Evolutionary conservation across 2,113 vertebrate genomes (phyloP).

Genomic region (Haemorhous mexicanus): DNA sequence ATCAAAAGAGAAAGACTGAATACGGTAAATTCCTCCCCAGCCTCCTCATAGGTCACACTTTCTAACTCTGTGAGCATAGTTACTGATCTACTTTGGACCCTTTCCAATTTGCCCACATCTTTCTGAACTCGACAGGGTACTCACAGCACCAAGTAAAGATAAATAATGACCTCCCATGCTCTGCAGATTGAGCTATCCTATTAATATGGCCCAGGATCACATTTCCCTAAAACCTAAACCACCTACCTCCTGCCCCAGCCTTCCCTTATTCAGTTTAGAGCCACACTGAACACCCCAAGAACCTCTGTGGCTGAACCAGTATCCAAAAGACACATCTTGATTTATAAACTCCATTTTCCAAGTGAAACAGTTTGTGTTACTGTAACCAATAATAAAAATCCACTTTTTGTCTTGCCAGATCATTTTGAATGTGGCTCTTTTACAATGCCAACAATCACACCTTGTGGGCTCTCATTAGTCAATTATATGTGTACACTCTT

Average conservation of each 20-base stretch:
- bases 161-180: neutral
- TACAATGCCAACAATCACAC: neutral
- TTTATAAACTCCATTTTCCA: neutral
- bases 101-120: neutral
- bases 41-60: slow-evolving; percentile 23
- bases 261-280: neutral
- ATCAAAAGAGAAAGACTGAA: neutral
- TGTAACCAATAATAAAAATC: neutral
- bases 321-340: neutral
- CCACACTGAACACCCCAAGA: neutral
- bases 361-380: neutral
- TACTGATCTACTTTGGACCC: neutral
- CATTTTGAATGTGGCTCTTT: neutral
- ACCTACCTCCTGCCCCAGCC: neutral
- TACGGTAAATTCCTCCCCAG: neutral
- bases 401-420: neutral
- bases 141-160: neutral
- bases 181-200: neutral
- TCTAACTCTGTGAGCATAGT: neutral
- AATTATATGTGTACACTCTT: neutral
- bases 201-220: neutral
- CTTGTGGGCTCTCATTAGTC: neutral
- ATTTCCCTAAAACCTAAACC: too few species aligned
- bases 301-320: neutral
- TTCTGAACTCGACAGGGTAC: neutral